phyloP scores from a whole-genome alignment of 2,113 vertebrate species.

The Microtus richardsoni region DNA sequence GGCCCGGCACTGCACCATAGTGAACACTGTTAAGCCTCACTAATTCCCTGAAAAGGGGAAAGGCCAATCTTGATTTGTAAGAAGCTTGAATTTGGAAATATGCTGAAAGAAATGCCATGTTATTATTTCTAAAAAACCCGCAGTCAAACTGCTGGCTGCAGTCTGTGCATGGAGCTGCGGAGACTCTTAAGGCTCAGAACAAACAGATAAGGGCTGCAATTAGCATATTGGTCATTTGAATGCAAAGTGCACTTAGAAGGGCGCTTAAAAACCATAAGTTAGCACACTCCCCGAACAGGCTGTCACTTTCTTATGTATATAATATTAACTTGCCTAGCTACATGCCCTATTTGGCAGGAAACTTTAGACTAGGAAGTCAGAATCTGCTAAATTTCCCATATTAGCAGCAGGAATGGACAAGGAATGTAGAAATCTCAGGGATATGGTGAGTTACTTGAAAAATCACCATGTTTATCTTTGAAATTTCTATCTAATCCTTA shows the following conservation, averaged over 20 bases:
- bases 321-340: constrained; percentile 77
- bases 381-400: constrained; percentile 63
- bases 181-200: constrained; percentile 66
- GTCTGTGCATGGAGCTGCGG: constrained; percentile 3
- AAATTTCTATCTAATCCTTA: constrained; percentile 54
- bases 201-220: constrained; percentile 75
- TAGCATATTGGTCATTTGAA: constrained; percentile 80
- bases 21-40: constrained; percentile 71
- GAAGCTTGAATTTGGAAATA: constrained; percentile 78
- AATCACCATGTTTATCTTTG: constrained; percentile 43
- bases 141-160: constrained; percentile 63
- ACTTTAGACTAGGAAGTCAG: constrained; percentile 65
- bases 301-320: constrained; percentile 74
- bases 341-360: constrained; percentile 59
- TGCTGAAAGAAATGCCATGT: constrained; percentile 72
- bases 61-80: constrained; percentile 77
- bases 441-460: not conserved
- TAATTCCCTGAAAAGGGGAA: constrained; percentile 71
- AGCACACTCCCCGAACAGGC: constrained; percentile 51
- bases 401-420: constrained; percentile 21
- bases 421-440: not conserved
- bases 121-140: constrained; percentile 72
- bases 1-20: not conserved
- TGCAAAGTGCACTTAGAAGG: constrained; percentile 73
- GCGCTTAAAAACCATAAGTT: constrained; percentile 57